phyloP scores from a whole-genome alignment of 2,888 invertebrate genomes.

The Rutpela maculata region DNA sequence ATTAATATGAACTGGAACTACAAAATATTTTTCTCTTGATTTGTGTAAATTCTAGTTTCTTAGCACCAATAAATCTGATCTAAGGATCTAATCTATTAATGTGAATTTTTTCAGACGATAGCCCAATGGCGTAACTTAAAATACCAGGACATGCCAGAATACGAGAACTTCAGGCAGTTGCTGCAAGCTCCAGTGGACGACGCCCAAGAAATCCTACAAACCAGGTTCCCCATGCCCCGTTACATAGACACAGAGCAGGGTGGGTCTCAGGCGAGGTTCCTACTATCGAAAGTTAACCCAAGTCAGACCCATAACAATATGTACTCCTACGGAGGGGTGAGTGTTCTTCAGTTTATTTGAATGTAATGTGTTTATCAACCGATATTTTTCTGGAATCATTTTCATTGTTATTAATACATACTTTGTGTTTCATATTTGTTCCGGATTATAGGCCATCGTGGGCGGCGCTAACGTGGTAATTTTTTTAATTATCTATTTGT shows the following conservation, averaged over 20 bases:
- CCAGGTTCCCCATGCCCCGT: constrained; percentile 97
- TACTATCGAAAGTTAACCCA: constrained; percentile 99
- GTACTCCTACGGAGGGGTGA: constrained; percentile 95
- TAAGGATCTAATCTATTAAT: not conserved
- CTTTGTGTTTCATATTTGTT: constrained; percentile 50
- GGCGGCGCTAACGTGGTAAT: constrained; percentile 46
- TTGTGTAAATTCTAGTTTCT: too few species aligned
- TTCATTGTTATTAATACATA: constrained; percentile 41
- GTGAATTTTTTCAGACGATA: constrained; percentile 83
- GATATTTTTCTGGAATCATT: not conserved
- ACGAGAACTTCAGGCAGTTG: constrained; percentile 97
- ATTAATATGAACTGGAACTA: too few species aligned
- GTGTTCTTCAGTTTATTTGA: constrained; percentile 68
- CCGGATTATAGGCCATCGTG: constrained; percentile 62
- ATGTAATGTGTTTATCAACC: constrained; percentile 6
- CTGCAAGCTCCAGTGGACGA: constrained; percentile 97
- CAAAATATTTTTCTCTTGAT: too few species aligned
- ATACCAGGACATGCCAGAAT: constrained; percentile 97
- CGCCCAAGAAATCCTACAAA: constrained; percentile 96
- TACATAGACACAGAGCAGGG: constrained; percentile 99
- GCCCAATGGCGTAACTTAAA: constrained; percentile 97
- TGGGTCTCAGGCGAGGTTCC: constrained; percentile 99
- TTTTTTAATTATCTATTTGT: constrained; percentile 36
- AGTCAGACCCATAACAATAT: constrained; percentile 99
- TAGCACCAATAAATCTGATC: too few species aligned